Conservation (phyloP, 1,140 invertebrate species). For the Agrilus planipennis region DNA sequence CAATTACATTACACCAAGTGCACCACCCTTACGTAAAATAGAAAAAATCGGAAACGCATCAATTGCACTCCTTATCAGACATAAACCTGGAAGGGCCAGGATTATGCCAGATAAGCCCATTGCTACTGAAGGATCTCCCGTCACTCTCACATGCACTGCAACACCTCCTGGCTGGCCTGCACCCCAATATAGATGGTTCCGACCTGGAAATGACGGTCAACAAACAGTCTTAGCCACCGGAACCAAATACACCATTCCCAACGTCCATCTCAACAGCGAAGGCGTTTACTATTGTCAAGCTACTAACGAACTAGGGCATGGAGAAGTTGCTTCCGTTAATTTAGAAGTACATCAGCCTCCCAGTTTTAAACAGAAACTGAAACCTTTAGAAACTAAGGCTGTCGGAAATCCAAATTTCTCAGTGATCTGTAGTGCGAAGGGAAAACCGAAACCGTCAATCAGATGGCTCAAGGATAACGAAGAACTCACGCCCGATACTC, state of each 20-base stretch:
- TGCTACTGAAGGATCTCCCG: constrained; percentile 68
- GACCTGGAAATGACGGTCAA: constrained; percentile 48
- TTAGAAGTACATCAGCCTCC: constrained; percentile 81
- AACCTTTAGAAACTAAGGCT: constrained; percentile 64
- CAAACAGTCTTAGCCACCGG: constrained; percentile 57
- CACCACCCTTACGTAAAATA: constrained; percentile 39
- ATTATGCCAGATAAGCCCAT: constrained; percentile 75
- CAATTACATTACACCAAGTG: constrained; percentile 64
- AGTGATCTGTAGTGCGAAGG: constrained; percentile 71
- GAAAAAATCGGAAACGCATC: constrained; percentile 62
- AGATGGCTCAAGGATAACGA: constrained; percentile 78
- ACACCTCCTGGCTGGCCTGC: constrained; percentile 80
- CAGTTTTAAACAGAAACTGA: constrained; percentile 68
- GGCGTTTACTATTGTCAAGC: constrained; percentile 84
- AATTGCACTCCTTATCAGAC: constrained; percentile 70
- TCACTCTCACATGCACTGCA: constrained; percentile 75
- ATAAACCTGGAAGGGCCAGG: constrained; percentile 71
- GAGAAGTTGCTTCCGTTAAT: constrained; percentile 67
- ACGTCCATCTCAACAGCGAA: constrained; percentile 70
- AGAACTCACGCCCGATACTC: constrained; percentile 59
- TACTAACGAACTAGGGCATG: constrained; percentile 75
- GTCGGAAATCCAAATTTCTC: constrained; percentile 72
- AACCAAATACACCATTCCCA: constrained; percentile 71
- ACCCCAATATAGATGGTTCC: constrained; percentile 80
- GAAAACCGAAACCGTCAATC: constrained; percentile 73